phyloP scores from a whole-genome alignment of 2,113 vertebrate genomes.

The Thunnus thynnus region DNA sequence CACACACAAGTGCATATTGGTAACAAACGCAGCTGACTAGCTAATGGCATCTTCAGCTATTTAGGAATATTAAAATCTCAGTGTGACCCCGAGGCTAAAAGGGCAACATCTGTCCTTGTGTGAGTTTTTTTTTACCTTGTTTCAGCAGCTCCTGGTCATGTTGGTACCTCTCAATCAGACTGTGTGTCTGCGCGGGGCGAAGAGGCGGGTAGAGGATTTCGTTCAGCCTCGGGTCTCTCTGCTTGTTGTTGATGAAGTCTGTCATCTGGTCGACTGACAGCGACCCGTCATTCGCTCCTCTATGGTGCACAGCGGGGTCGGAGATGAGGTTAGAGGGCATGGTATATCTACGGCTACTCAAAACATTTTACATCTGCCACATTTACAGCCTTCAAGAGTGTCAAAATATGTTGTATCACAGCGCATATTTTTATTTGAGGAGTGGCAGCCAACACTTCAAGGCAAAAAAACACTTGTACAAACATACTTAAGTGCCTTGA shows the following conservation, averaged over 20 bases:
- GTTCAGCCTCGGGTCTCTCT: conserved; percentile 95
- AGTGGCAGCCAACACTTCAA: too few relatives aligned
- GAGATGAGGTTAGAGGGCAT: not conserved
- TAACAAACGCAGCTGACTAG: not conserved
- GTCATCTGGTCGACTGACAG: conserved; percentile 95
- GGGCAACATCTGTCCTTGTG: not conserved
- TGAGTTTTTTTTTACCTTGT: conserved; percentile 85
- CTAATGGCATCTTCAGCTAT: not conserved
- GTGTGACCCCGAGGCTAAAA: too few relatives aligned
- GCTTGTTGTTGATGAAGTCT: conserved; percentile 96
- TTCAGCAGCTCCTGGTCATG: conserved; percentile 87
- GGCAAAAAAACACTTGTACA: too few relatives aligned
- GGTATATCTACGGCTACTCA: not conserved
- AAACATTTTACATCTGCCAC: not conserved
- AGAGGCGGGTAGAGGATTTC: conserved; percentile 97
- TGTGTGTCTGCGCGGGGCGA: conserved; percentile 92
- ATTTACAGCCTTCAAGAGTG: not conserved
- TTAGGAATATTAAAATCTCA: not conserved
- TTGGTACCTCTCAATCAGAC: conserved; percentile 94
- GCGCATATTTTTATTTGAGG: too few relatives aligned
- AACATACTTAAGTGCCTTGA: too few relatives aligned
- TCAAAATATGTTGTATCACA: not conserved
- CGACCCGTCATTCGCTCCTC: conserved; percentile 89
- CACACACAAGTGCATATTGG: not conserved
- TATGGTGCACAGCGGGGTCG: conserved; percentile 65